Evolutionary conservation across 2,113 vertebrate genomes (phyloP), one percentile per base, ranked within the genome.

Genomic region (Cheilinus undulatus): DNA sequence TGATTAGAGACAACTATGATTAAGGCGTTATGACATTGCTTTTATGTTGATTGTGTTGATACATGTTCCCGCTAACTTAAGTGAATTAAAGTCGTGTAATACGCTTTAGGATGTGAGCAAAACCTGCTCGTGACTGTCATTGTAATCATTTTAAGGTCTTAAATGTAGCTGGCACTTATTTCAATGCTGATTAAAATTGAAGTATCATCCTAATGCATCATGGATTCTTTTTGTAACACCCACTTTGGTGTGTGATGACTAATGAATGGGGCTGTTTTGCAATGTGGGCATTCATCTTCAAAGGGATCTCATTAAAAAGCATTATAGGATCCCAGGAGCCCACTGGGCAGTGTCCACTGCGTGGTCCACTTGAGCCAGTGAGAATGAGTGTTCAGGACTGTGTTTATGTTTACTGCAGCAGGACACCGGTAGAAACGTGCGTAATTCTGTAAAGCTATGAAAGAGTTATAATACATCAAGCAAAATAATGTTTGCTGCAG

Each of bases 41-140:
- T 90, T 92, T 84, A 92, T 84, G 82, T 78, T 91, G 86, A 92
- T 92, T 90, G 28, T 88, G 89, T 84, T 89, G 73, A 84, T 87
- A 81, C 86, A 65, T 86, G 86, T 83, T 78, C 40, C 43, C 51
- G 38, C 27, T 54, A 64, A 73, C 83, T 85, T 80, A 79, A 49
- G 67, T 65, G 78, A 85, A 87, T 87, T 76, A 86, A 82, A 76
- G 10, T 63, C 69, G 28, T 87, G 86, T 88, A 90, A 87, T 87
- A 53, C 83, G 45, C 53, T 56, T 85, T 81, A 83, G 73, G 59
- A 32, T 27, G 59, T 62, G 27, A 40, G 10, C 58, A 58, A 74
- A 68, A 20, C 52, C 51, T 32, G 5, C 40, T 52, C 42, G 7
- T 58, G 34, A 52, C 45, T 76, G 69, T 80, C 66, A 73, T 32